A percentile compares a stretch with the other conserved stretches of the same genome.
Conservation (phyloP, 2,113 vertebrate genomes). For the Semicossyphus pulcher region DNA sequence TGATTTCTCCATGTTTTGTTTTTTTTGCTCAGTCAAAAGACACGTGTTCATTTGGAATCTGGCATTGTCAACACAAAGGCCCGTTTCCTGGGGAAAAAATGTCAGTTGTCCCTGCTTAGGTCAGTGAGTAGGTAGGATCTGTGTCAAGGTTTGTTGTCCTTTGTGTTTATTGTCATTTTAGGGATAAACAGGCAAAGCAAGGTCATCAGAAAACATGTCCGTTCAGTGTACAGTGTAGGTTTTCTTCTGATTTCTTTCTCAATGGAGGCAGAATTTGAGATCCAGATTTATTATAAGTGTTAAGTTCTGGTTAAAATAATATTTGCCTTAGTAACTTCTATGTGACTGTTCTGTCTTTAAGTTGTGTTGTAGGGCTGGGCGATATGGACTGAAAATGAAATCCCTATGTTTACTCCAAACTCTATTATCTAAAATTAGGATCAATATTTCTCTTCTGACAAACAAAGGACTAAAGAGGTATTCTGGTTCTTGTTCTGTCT, state of each 20-base stretch:
- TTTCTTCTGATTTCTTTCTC: background rate
- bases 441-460: too few species aligned
- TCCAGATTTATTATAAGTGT: background rate
- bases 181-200: background rate
- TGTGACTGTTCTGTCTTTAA: background rate
- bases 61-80: slow-evolving; percentile 61
- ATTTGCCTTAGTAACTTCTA: background rate
- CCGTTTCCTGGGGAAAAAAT: slow-evolving; percentile 59
- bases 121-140: slow-evolving; percentile 69
- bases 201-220: background rate
- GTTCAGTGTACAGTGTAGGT: background rate
- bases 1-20: slow-evolving; percentile 47
- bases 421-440: too few species aligned
- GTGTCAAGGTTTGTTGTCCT: slow-evolving; percentile 29
- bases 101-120: slow-evolving; percentile 69
- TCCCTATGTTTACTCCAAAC: too few species aligned
- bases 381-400: background rate
- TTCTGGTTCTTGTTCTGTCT: too few species aligned
- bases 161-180: slow-evolving; percentile 33
- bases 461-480: too few species aligned
- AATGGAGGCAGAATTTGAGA: background rate
- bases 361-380: background rate
- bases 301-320: background rate
- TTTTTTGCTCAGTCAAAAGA: slow-evolving; percentile 70
- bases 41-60: slow-evolving; percentile 62